These are phyloP conservation scores for Drosophila novamexicana DNA, from an alignment of 1,140 invertebrate genomes.

Conservation along the genomic window DNA sequence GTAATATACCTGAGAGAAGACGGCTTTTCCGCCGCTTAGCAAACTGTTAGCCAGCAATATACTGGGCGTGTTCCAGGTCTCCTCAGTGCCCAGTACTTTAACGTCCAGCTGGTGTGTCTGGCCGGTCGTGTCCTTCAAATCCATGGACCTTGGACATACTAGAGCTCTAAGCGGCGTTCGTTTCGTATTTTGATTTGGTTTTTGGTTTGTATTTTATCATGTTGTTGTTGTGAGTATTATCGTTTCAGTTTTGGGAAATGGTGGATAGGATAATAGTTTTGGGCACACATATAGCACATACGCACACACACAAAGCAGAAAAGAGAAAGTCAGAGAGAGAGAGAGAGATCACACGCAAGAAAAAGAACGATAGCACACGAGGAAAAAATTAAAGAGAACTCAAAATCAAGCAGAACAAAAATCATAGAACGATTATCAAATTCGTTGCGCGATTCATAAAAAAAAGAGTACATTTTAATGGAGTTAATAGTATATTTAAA, in stretches of 20 bases:
- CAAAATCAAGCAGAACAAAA: neutral
- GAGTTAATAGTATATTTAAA: neutral
- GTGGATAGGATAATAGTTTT: conserved; percentile 58
- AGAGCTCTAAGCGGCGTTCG: conserved; percentile 83
- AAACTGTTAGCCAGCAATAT: conserved; percentile 89
- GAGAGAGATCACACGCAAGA: conserved; percentile 10
- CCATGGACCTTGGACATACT: conserved; percentile 85
- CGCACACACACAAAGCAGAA: conserved; percentile 34
- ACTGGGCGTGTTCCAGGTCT: conserved; percentile 93
- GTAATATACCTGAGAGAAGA: conserved; percentile 91
- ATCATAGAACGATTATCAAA: conserved; percentile 3
- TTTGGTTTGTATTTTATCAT: conserved; percentile 55
- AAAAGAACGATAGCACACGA: neutral
- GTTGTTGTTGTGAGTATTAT: conserved; percentile 47
- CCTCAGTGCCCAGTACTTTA: conserved; percentile 91
- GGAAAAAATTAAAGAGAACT: neutral
- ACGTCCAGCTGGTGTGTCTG: conserved; percentile 89
- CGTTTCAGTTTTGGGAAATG: conserved; percentile 63
- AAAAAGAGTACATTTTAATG: neutral
- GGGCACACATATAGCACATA: conserved; percentile 61
- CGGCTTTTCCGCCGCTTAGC: conserved; percentile 88
- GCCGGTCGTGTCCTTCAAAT: conserved; percentile 88
- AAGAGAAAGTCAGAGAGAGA: conserved; percentile 26
- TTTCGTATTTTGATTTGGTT: conserved; percentile 57
- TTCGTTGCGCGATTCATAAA: neutral